Conservation (phyloP, 2,888 invertebrate genomes). For the Polyommatus icarus region DNA sequence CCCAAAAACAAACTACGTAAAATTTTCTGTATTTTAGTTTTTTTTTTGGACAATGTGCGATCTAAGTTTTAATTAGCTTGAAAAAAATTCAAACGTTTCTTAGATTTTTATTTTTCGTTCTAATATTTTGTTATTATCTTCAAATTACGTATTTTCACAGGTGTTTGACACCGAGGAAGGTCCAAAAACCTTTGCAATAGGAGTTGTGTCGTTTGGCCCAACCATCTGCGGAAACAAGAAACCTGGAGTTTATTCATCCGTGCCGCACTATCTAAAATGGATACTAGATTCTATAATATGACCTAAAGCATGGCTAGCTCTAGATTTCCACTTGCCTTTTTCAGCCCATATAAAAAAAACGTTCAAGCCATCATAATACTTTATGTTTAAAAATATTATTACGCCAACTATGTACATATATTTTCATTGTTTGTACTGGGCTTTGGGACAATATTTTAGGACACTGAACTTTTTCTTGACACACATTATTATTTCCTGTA, state of each 20-base stretch:
- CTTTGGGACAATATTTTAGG: no score
- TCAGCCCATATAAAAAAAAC: neutral
- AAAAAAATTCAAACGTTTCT: neutral
- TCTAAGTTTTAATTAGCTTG: neutral
- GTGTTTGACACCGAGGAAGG: constrained; percentile 69
- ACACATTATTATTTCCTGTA: neutral
- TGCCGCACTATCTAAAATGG: constrained; percentile 77
- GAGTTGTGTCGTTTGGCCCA: constrained; percentile 83
- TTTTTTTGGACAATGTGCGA: neutral
- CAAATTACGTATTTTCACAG: constrained; percentile 48
- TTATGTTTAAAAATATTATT: neutral
- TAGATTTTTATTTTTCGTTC: neutral
- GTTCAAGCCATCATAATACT: neutral
- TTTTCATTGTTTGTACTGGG: neutral
- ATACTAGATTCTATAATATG: constrained; percentile 64
- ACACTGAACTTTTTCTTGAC: neutral
- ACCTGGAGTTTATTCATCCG: constrained; percentile 80
- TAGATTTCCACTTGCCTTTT: neutral
- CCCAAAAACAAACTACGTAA: neutral
- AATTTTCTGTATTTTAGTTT: neutral
- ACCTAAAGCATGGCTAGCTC: constrained; percentile 13
- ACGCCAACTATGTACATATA: neutral
- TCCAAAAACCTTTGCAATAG: constrained; percentile 78
- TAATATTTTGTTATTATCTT: neutral
- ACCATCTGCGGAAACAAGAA: constrained; percentile 73